These are phyloP conservation scores for Omphaloscelis lunosa DNA, from an alignment of 2,888 invertebrate species.

Conservation along the genomic window DNA sequence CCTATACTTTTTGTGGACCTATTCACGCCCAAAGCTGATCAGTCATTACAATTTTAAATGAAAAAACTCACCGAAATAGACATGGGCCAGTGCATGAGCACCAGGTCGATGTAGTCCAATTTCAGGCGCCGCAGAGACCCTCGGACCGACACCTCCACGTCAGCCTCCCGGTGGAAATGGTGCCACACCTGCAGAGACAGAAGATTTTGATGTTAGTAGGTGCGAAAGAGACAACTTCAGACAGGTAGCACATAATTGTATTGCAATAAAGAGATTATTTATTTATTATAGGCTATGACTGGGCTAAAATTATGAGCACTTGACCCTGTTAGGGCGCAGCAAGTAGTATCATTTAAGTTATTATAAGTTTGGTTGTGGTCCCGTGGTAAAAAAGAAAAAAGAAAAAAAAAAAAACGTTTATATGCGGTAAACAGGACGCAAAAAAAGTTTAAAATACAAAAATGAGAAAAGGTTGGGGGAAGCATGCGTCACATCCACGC, in stretches of 20 bases:
- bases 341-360: no score
- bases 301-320: no score
- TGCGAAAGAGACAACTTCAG: background rate
- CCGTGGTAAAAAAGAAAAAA: no score
- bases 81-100: conserved; percentile 86
- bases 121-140: conserved; percentile 78
- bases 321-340: no score
- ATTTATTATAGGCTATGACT: background rate
- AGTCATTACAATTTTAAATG: background rate
- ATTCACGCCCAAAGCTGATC: background rate
- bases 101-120: conserved; percentile 81
- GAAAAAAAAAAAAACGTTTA: no score
- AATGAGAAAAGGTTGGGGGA: no score
- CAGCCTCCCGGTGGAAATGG: conserved; percentile 78
- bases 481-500: no score
- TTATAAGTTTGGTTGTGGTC: no score
- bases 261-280: background rate
- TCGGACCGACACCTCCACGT: conserved; percentile 80
- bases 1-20: background rate
- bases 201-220: background rate
- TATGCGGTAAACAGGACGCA: no score
- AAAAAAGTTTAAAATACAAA: no score
- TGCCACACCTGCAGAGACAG: conserved; percentile 81
- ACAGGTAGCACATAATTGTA: background rate
- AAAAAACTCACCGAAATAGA: conserved; percentile 77